phyloP scores from a whole-genome alignment of 30 jellyfish, hydroid and myxozoan species.

The Aurelia aurita complex sp. Pacific region DNA sequence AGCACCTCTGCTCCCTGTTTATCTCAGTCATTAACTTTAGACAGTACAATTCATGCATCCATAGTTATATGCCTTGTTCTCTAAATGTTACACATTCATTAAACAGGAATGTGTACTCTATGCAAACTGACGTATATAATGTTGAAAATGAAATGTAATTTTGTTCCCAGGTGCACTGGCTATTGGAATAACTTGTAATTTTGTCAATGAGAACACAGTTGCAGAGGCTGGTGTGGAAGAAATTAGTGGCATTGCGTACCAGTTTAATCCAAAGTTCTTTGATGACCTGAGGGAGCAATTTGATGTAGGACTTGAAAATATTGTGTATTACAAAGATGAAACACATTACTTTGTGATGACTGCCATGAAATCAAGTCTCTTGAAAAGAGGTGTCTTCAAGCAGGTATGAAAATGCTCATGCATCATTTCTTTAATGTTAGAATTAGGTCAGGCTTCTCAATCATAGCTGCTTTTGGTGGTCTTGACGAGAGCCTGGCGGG shows the following conservation, averaged over 20 bases:
- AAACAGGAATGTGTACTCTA: no score
- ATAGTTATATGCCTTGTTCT: no score
- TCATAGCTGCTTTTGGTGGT: no score
- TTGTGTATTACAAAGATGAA: slow-evolving; percentile 95
- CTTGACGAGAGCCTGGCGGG: no score
- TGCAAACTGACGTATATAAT: no score
- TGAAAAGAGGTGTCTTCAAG: slow-evolving; percentile 73
- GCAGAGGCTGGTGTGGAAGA: slow-evolving; percentile 97
- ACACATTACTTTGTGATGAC: slow-evolving; percentile 99
- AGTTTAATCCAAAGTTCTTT: slow-evolving; percentile 87
- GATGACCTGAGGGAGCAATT: slow-evolving; percentile 73
- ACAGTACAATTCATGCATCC: no score
- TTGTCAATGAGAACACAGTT: slow-evolving; percentile 88
- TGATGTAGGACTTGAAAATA: slow-evolving; percentile 92
- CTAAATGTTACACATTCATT: no score
- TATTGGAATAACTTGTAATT: slow-evolving; percentile 96
- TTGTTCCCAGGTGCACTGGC: slow-evolving; percentile 87
- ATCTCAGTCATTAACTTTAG: no score
- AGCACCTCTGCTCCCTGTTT: no score
- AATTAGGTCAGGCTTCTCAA: no score
- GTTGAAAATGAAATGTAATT: not conserved
- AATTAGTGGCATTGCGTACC: slow-evolving; percentile 98
- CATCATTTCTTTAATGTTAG: no score
- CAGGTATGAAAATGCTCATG: slow-evolving; percentile 53
- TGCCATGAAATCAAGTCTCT: slow-evolving; percentile 85